Conservation (phyloP, 2,113 vertebrate genomes). For the Bubo scandiacus region DNA sequence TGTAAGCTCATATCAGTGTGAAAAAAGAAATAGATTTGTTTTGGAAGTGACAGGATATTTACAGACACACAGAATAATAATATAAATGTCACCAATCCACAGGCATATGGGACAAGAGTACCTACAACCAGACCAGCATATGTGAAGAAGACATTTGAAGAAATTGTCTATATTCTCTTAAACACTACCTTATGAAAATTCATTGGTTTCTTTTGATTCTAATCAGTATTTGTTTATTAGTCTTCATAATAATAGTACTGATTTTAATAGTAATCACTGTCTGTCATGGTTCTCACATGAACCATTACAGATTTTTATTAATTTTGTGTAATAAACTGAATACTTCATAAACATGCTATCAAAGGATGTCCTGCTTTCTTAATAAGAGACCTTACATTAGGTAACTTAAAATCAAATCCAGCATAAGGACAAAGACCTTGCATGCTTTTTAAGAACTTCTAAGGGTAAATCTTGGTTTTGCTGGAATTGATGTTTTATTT, state of each 20-base stretch:
- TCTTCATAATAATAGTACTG: neutral
- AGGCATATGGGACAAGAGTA: neutral
- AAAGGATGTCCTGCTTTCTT: neutral
- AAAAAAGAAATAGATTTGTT: neutral
- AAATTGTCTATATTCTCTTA: neutral
- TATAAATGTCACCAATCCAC: neutral
- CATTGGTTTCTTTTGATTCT: neutral
- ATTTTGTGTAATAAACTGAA: neutral
- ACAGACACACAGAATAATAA: neutral
- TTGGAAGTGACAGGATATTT: neutral
- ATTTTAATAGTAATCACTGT: neutral
- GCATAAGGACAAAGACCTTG: neutral
- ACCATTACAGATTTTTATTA: neutral
- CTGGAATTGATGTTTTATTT: neutral
- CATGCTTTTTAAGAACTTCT: neutral
- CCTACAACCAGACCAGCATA: rapidly evolving
- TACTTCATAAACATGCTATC: neutral
- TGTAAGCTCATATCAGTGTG: neutral
- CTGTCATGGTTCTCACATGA: neutral
- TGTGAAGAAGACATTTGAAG: neutral
- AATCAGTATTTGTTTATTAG: neutral
- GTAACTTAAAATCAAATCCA: neutral
- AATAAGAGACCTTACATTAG: neutral
- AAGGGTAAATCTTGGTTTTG: neutral
- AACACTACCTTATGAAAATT: neutral